Base-by-base conservation (phyloP, 2,797 vertebrate genomes). In the Lutjanus argentimaculatus region DNA sequence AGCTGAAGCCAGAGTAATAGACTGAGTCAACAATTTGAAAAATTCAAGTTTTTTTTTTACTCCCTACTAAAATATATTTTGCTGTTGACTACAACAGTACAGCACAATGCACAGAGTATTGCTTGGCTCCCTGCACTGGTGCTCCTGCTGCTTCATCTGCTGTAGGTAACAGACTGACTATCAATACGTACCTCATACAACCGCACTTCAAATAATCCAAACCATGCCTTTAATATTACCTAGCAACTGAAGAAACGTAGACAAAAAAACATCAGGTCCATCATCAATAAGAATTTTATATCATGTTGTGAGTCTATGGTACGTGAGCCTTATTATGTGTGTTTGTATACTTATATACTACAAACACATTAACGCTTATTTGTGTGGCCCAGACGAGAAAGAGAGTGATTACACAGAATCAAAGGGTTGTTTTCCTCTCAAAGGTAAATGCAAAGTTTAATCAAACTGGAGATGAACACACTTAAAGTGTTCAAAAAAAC, bases 341-440 rank as follows among this genome's bases (percentile, higher is more conserved):
- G 25, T 43, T 56, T 67, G 42, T 30, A 19, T 10, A 17, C 13
- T 1, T 10, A 36, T 25, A 40, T 9, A 21, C 12, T 9, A 21
- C 12, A 56, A 36, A 66, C 5, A 22, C 51, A 8, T 17, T 6
- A 12, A 4, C 9, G 14, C 15, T 8, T 51, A 53, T 52, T 51
- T 75, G 36, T 61, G 21, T 49, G 30, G 12, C 16, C 1, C 46
- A 48, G 65, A 19, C 25, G 6, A 30, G 15, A 58, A 22, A 14
- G 62, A 73, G 25, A 53, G 14, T 53, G 17, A 71, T 55, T 46
- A 62, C 15, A 30, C 0, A 6, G 3, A 80, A 73, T 57, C 46
- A 36, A n/a, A 53, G n/a, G 21, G 15, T 63, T 30, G 42, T 66
- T 55, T 81, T 79, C 22, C 57, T 59, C 64, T 48, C 13, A 66